A percentile compares a stretch with the other conserved stretches of the same genome.
Conservation (phyloP, 2,113 vertebrate species). For the Gymnorhina tibicen region DNA sequence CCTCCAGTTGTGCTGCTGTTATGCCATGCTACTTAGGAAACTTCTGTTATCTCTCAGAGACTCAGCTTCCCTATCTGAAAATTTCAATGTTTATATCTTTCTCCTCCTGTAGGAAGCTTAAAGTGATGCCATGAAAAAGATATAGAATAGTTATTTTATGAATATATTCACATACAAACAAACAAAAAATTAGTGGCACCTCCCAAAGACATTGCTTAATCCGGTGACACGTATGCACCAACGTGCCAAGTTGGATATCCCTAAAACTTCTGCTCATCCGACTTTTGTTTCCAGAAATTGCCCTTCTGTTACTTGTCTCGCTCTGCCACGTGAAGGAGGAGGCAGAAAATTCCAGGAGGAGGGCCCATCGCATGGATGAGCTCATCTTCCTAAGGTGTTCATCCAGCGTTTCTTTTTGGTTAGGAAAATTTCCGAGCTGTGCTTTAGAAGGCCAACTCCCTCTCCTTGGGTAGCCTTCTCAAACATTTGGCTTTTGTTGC, state of each 20-base stretch:
- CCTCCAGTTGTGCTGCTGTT: not conserved
- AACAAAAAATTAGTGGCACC: not conserved
- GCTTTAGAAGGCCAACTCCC: not conserved
- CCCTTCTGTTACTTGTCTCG: not conserved
- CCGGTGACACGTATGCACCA: not conserved
- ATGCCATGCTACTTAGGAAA: not conserved
- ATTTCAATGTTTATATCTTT: not conserved
- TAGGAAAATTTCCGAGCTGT: not conserved
- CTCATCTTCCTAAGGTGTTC: not conserved
- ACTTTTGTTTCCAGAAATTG: not conserved
- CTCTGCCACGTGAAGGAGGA: not conserved
- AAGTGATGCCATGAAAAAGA: not conserved
- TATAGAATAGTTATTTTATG: not conserved
- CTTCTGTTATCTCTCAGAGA: not conserved
- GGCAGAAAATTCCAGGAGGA: not conserved
- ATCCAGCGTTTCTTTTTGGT: not conserved
- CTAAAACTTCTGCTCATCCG: not conserved
- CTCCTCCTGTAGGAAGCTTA: not conserved
- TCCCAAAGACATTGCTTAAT: not conserved
- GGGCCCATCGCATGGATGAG: not conserved
- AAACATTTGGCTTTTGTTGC: not conserved
- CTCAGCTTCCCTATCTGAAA: not conserved
- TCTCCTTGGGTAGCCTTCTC: not conserved
- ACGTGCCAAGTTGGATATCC: not conserved
- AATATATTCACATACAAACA: not conserved